Base-by-base conservation (phyloP, 1,140 invertebrate species). In the Batillaria attramentaria region DNA sequence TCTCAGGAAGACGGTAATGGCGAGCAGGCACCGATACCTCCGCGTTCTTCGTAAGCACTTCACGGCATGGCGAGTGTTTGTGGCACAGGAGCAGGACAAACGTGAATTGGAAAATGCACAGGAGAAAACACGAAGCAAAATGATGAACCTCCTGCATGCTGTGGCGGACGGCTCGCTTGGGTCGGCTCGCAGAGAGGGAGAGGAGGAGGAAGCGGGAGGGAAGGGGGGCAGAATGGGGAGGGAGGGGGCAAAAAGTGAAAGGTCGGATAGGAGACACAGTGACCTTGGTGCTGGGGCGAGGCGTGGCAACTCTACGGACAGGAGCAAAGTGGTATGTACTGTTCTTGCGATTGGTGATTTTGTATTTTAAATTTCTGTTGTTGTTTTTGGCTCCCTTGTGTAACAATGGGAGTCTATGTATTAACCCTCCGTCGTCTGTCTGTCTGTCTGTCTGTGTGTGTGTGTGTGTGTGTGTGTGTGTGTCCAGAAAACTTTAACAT, bases 121-220 rank as follows among this genome's bases (percentile, higher is more conserved):
- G 81, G 78, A 81, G n/a, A 81, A 72, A 60, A 89, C 88, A 33
- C 84, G 84, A 35, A 84, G 77, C 72, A 91, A 91, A 57, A 91
- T 91, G 88, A 81, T 85, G 68, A 84, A 84, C 20, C 80, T 91
- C 42, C 78, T 91, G 16, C 85, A 87, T 31, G 87, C 87, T 24
- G 89, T 89, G 60, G 82, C 86, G 42, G 80, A 82, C 3, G 87
- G 88, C 1, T 86, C 83, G 73, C 73, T 89, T 5, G 81, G 81
- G 79, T 66, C 72, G 31, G 80, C 83, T 3, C 37, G 50, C 43
- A 20, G 39, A 78, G 28, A 37, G 39, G 18, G 50, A 73, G 35
- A 24, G 46, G 76, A 65, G 33, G 62, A 77, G 50, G 50, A 60
- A 74, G 62, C 54, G 33, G 33, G n/a, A 70, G 16, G 57, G 28